Evolutionary conservation across 2,113 vertebrate genomes (phyloP).

Genomic region (Oxygymnocypris stewartii): DNA sequence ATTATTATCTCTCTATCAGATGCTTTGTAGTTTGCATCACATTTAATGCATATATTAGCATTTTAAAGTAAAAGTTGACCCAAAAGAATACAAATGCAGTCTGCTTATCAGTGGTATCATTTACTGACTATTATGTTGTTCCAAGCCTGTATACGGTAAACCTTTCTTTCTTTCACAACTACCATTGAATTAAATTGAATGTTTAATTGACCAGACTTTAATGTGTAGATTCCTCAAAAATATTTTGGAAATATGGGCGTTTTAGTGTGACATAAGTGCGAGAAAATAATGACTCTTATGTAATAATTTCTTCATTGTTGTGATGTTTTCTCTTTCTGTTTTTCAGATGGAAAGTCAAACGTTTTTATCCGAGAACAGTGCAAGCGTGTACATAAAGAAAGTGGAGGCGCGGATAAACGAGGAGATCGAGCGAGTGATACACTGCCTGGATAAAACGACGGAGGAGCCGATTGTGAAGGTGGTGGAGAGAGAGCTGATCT

Average conservation of each 20-base stretch:
- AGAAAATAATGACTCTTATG: not conserved
- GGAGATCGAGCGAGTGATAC: constrained; percentile 98
- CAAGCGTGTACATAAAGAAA: constrained; percentile 99
- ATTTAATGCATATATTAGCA: not conserved
- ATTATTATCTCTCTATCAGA: not conserved
- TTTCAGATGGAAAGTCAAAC: constrained; percentile 98
- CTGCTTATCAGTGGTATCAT: too few relatives aligned
- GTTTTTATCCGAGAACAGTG: constrained; percentile 98
- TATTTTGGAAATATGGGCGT: not conserved
- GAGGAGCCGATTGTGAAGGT: constrained; percentile 99
- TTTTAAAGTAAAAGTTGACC: too few relatives aligned
- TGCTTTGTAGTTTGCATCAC: not conserved
- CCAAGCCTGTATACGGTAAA: too few relatives aligned
- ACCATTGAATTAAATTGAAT: too few relatives aligned
- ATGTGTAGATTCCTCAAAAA: not conserved
- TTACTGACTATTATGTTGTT: too few relatives aligned
- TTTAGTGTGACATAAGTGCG: not conserved
- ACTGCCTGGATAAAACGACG: constrained; percentile 97
- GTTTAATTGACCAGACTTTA: not conserved
- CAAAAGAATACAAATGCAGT: not conserved
- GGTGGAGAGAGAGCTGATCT: constrained; percentile 97
- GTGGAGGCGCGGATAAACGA: constrained; percentile 99
- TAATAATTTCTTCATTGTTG: not conserved
- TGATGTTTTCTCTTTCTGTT: not conserved
- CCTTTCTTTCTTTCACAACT: too few relatives aligned